These are phyloP conservation scores for Ibidorhyncha struthersii DNA, from an alignment of 2,113 vertebrate genomes.

Conservation along the genomic window DNA sequence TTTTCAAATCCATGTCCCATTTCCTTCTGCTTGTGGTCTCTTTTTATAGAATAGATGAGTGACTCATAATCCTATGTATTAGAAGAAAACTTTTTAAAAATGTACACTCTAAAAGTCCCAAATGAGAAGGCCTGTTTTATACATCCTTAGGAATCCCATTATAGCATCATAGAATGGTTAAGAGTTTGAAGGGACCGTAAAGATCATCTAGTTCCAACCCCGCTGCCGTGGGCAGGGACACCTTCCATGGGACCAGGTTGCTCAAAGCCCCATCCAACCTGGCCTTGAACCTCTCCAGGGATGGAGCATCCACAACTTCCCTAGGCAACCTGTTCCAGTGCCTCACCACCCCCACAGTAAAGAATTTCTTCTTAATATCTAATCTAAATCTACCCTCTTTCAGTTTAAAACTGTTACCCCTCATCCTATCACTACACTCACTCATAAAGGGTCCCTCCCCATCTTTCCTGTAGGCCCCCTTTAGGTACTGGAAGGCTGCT, in stretches of 20 bases:
- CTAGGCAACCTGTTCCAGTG: no score
- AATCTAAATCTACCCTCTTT: neutral
- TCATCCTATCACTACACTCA: neutral
- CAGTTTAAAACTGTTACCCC: neutral
- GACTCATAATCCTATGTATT: conserved; percentile 24
- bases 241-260: no score
- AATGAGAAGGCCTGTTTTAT: neutral
- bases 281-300: no score
- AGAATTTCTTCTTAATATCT: neutral
- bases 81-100: neutral
- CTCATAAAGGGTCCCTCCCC: neutral
- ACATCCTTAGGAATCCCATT: neutral
- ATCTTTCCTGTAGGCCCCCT: neutral
- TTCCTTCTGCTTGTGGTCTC: conserved; percentile 41
- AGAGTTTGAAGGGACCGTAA: no score
- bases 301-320: no score
- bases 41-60: conserved; percentile 47
- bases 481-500: neutral
- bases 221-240: no score
- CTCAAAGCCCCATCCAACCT: no score
- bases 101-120: neutral
- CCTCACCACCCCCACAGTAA: neutral
- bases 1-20: conserved; percentile 41
- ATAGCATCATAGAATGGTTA: neutral
- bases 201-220: no score